Percentiles rank a stretch among this genome's conserved stretches.
phyloP scores from a whole-genome alignment of 1,140 invertebrate genomes.

The Trichonephila clavata region DNA sequence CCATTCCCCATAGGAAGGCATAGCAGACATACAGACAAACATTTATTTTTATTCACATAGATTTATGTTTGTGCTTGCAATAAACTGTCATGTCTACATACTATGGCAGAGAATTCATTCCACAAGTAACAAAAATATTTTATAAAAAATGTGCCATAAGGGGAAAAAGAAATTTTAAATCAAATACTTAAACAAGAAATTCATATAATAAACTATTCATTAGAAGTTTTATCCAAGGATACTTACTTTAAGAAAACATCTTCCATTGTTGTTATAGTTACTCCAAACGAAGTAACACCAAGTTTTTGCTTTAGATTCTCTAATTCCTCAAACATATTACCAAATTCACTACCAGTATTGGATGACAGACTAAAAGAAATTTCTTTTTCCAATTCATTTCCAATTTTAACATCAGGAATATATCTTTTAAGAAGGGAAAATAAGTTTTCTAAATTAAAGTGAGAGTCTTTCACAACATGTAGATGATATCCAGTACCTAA shows the following conservation, averaged over 20 bases:
- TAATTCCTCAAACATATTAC: slow-evolving; percentile 85
- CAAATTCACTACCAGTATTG: slow-evolving; percentile 82
- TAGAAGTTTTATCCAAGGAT: no score
- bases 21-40: no score
- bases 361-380: slow-evolving; percentile 83
- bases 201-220: no score
- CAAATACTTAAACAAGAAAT: no score
- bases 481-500: slow-evolving; percentile 78
- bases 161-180: no score
- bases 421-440: slow-evolving; percentile 54
- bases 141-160: no score
- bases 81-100: no score
- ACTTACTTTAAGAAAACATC: slow-evolving; percentile 90
- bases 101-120: no score
- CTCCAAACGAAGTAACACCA: slow-evolving; percentile 88
- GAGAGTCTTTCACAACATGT: slow-evolving; percentile 75
- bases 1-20: no score
- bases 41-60: no score
- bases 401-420: slow-evolving; percentile 61
- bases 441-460: slow-evolving; percentile 50
- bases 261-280: slow-evolving; percentile 91
- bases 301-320: slow-evolving; percentile 84
- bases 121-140: no score
- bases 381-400: slow-evolving; percentile 80
- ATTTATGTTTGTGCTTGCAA: no score